Base-by-base conservation (phyloP, 2,113 vertebrate species). In the Lanius collurio region DNA sequence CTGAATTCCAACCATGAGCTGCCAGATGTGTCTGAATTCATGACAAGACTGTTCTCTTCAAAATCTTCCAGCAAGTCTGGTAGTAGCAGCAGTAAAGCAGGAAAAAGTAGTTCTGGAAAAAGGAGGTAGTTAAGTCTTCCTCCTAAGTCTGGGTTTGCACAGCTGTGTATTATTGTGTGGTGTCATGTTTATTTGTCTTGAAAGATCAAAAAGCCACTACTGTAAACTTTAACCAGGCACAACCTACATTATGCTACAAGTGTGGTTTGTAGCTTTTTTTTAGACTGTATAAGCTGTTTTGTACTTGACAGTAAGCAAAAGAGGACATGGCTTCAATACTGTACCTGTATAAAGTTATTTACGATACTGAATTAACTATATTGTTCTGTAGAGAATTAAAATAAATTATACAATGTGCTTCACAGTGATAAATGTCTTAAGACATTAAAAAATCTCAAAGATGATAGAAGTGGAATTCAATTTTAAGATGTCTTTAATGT, bases 41-140 rank as follows among this genome's bases (percentile, higher is more conserved):
- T 99, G 99, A 99, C 99, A 95, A 99, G 99, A 97, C 98, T 99
- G 74, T 99, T 99, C 97, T 99, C 99, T 77, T 99, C 99, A 96
- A 99, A 99, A 94, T 98, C 99, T 89, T 99, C 99, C 77, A 98
- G 98, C 97, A 99, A 99, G 95, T 98, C 99, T 83, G 96, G 95
- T n/a, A 96, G 97, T 27, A 96, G 98, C 95, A 98, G 99, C 97
- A 99, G 97, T 97, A 99, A 99, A 98, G 95, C 98, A 92, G 98
- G 98, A 81, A 98, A 99, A 97, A 98, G 98, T 91, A 98, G 98
- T 78, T 97, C 98, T 80, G 98, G 98, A 68, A 99, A 99, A 97
- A 98, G 99, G 98, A 99, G 99, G 98, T 99, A 99, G 99, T 99
- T 96, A 37, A 88, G 84, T 47, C 39, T 91, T 74, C 49, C 62